These are phyloP conservation scores for Parnassius smintheus DNA, from an alignment of 2,888 invertebrate genomes.

Conservation along the genomic window DNA sequence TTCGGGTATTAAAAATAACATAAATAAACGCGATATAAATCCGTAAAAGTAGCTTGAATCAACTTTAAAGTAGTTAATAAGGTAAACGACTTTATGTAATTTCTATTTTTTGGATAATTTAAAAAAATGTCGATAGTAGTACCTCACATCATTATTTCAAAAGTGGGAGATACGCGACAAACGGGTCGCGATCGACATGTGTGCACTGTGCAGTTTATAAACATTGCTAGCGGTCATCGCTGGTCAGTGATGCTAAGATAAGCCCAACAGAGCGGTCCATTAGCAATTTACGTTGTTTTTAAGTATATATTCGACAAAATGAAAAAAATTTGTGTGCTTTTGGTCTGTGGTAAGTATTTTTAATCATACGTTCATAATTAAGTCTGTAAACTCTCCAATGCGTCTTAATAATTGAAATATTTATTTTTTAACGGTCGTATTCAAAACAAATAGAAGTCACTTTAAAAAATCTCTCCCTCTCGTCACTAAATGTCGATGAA, in stretches of 20 bases:
- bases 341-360: constrained; percentile 19
- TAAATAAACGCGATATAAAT: too few species aligned
- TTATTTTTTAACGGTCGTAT: too few species aligned
- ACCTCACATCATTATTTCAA: constrained; percentile 17
- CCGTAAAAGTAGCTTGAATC: too few species aligned
- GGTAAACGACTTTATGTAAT: too few species aligned
- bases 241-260: constrained; percentile 16
- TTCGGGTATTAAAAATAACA: too few species aligned
- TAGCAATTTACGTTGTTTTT: neutral
- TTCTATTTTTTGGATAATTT: neutral
- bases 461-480: too few species aligned
- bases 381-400: too few species aligned
- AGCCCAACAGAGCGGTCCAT: constrained; percentile 2
- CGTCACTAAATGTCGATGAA: too few species aligned
- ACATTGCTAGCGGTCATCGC: constrained; percentile 10
- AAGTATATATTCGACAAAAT: constrained; percentile 10
- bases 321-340: constrained; percentile 11
- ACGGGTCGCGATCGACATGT: constrained; percentile 5
- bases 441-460: too few species aligned
- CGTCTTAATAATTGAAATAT: too few species aligned
- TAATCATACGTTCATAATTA: too few species aligned
- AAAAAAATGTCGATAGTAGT: neutral
- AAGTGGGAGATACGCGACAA: constrained; percentile 6
- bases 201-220: constrained; percentile 15
- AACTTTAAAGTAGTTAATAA: too few species aligned